Evolutionary conservation across 2,797 vertebrate species (phyloP), one percentile per base, ranked within the genome.

Genomic region (Microctenopoma stevenorrisi): DNA sequence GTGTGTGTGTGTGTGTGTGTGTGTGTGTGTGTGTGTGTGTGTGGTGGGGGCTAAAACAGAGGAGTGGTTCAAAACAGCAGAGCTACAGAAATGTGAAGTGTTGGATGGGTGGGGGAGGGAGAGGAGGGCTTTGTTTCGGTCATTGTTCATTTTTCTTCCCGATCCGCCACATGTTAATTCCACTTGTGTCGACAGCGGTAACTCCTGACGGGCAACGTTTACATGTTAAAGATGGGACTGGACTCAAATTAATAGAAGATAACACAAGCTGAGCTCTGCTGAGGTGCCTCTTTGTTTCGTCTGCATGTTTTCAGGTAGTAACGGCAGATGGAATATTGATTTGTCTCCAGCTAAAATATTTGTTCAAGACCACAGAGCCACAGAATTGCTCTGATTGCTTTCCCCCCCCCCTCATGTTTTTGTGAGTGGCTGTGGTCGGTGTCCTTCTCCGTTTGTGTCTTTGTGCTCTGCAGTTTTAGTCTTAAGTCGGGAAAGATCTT

Each of bases 241-340:
- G 9, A 46, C 38, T 62, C 28, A 59, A 15, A 74, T 55, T 28
- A 53, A 72, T 14, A 57, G 59, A 71, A 73, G 60, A 69, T 37
- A 74, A 54, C 50, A 77, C 44, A 35, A 52, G 53, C 46, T 15
- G 26, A 37, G 38, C 46, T 48, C 5, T 30, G 55, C 63, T 68
- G 42, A 5, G 38, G 69, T 37, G 50, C 53, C 16, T 30, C 5
- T 52, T 50, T 74, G 58, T 69, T 68, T 59, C 68, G 54, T 72
- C 18, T 22, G 10, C 16, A 22, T 56, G 47, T 75, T 52, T 15
- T 37, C 44, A 44, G 14, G 0, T 25, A 16, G 60, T 40, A 61
- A 72, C 58, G 44, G 69, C 55, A 87, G 73, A 87, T 78, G 16
- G 82, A 66, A 53, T 87, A 86, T 87, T 77, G 80, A 88, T 88